Percentiles rank a stretch among this genome's conserved stretches.
These are phyloP conservation scores for Chaenocephalus aceratus DNA, from an alignment of 2,113 vertebrate species.

Conservation along the genomic window DNA sequence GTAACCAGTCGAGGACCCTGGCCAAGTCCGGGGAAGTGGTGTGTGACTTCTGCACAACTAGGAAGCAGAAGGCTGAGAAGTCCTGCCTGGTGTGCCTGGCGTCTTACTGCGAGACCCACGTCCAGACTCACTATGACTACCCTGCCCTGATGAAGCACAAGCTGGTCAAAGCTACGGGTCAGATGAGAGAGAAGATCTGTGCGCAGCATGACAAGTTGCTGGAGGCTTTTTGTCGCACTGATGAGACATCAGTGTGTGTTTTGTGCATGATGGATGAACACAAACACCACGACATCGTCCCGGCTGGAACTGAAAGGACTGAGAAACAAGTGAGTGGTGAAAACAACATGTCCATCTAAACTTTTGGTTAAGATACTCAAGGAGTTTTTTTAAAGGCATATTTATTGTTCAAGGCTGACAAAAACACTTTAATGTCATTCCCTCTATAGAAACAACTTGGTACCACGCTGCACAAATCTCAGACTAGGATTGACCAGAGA, in stretches of 20 bases:
- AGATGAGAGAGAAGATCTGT: constrained; percentile 86
- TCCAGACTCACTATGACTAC: constrained; percentile 94
- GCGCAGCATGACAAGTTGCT: constrained; percentile 85
- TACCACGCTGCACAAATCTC: constrained; percentile 78
- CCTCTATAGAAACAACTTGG: constrained; percentile 80
- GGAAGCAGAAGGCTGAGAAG: constrained; percentile 92
- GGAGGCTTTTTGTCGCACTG: constrained; percentile 85
- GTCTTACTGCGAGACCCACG: constrained; percentile 93
- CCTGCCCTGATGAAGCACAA: constrained; percentile 95
- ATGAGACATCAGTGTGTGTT: constrained; percentile 83
- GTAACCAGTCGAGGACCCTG: constrained; percentile 64
- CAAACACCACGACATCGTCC: constrained; percentile 83
- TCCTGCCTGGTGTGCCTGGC: constrained; percentile 96
- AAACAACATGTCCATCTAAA: not conserved
- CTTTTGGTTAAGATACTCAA: not conserved
- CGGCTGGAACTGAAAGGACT: constrained; percentile 82
- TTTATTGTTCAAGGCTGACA: not conserved
- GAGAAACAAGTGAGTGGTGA: constrained; percentile 82
- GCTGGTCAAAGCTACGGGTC: constrained; percentile 87
- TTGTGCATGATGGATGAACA: constrained; percentile 87
- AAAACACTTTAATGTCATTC: not conserved
- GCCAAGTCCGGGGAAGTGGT: constrained; percentile 69
- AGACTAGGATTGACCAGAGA: constrained; percentile 82
- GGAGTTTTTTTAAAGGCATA: not conserved
- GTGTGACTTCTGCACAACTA: constrained; percentile 94